Percentiles rank a stretch among this genome's conserved stretches.
Evolutionary conservation across 2,797 vertebrate genomes (phyloP).

Genomic region (Oceanodroma leucorhoa): DNA sequence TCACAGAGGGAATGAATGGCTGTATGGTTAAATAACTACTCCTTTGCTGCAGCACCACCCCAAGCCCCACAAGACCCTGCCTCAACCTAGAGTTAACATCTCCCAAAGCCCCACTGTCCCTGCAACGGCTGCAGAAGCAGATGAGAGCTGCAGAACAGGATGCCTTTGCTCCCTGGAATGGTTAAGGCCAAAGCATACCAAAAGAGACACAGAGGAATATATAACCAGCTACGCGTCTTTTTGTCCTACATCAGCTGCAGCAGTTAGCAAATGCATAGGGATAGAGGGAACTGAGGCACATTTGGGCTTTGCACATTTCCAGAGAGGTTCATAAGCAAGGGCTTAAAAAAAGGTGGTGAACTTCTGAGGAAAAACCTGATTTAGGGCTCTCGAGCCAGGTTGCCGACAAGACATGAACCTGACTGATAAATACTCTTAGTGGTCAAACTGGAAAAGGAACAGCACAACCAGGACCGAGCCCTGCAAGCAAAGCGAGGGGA

Average conservation of each 20-base stretch:
- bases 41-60: background rate
- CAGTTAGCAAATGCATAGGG: accelerated
- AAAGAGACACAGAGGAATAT: background rate
- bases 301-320: background rate
- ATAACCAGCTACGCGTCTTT: background rate
- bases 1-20: background rate
- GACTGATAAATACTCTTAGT: background rate
- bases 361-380: background rate
- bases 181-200: background rate
- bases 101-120: background rate
- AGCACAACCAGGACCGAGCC: background rate
- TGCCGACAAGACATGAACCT: background rate
- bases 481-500: background rate
- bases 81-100: background rate
- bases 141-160: background rate
- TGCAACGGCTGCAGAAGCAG: background rate
- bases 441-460: background rate
- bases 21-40: background rate
- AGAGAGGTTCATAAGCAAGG: background rate
- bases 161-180: background rate
- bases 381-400: background rate
- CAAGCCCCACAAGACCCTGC: background rate
- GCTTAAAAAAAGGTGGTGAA: background rate
- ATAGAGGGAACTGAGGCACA: background rate
- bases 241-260: background rate